These are phyloP conservation scores for Latrodectus hesperus DNA, from an alignment of 2,888 invertebrate species.

Conservation along the genomic window DNA sequence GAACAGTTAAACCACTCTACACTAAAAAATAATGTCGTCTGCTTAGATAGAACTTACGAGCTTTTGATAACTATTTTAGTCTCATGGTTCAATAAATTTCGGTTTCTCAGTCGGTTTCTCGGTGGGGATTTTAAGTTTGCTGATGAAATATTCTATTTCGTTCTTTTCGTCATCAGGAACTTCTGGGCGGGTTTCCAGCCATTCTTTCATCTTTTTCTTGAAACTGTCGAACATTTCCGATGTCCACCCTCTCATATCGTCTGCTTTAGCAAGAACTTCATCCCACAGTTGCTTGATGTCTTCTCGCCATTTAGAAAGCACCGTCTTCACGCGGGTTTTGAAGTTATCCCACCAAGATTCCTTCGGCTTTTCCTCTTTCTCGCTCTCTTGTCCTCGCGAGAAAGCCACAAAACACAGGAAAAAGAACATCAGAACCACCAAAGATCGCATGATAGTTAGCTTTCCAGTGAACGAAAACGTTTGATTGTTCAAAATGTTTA, in stretches of 20 bases:
- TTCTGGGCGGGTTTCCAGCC: conserved; percentile 50
- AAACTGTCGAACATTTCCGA: conserved; percentile 52
- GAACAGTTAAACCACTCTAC: no score
- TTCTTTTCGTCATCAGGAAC: conserved; percentile 61
- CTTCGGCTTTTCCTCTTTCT: not conserved
- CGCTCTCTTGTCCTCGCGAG: not conserved
- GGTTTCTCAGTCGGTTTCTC: conserved; percentile 22
- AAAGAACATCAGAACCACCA: no score
- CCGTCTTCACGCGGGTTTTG: conserved; percentile 39
- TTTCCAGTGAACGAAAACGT: no score
- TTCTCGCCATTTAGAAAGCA: conserved; percentile 44
- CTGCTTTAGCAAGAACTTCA: conserved; percentile 52
- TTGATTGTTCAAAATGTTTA: no score
- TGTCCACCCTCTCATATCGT: conserved; percentile 56
- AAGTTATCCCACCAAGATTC: conserved; percentile 57
- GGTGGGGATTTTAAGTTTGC: conserved; percentile 52
- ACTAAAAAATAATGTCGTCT: no score
- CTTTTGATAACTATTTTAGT: not conserved
- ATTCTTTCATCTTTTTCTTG: conserved; percentile 54
- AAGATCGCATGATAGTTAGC: no score
- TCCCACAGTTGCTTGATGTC: conserved; percentile 59
- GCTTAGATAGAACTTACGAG: no score
- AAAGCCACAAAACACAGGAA: not conserved
- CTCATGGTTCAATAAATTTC: not conserved
- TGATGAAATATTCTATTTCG: conserved; percentile 62